Percentiles rank a stretch among this genome's conserved stretches.
Conservation (phyloP, 1,140 invertebrate species). For the Formica exsecta region DNA sequence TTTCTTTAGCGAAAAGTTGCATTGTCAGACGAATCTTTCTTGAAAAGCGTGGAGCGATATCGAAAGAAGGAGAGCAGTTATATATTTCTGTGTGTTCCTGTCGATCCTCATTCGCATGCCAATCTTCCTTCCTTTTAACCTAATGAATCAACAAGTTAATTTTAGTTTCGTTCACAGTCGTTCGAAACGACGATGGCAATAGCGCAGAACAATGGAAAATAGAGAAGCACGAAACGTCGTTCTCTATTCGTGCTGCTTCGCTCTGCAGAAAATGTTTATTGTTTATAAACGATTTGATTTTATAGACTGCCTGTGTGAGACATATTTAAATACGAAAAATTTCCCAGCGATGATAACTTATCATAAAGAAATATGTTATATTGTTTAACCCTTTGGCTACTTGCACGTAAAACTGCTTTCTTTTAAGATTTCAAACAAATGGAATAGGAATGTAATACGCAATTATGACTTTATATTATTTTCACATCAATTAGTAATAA, state of each 20-base stretch:
- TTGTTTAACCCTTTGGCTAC: conserved; percentile 49
- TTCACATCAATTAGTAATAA: not conserved
- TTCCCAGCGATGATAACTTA: conserved; percentile 44
- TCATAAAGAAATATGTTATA: conserved; percentile 61
- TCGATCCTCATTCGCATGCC: conserved; percentile 69
- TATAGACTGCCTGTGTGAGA: conserved; percentile 46
- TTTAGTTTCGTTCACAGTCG: conserved; percentile 76
- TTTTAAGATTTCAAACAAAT: conserved; percentile 1
- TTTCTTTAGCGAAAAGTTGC: conserved; percentile 67
- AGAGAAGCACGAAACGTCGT: conserved; percentile 66
- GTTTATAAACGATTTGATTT: conserved; percentile 42
- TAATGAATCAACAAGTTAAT: conserved; percentile 74
- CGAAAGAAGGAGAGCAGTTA: conserved; percentile 57
- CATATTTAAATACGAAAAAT: conserved; percentile 41
- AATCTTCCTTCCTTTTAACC: conserved; percentile 34
- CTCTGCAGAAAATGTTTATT: conserved; percentile 59
- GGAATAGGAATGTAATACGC: not conserved
- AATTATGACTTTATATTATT: not conserved
- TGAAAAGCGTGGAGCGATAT: conserved; percentile 53
- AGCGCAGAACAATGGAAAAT: conserved; percentile 73
- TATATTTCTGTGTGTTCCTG: conserved; percentile 59
- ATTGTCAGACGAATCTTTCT: conserved; percentile 65
- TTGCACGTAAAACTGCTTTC: not conserved
- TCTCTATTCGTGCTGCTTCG: conserved; percentile 68
- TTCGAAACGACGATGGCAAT: conserved; percentile 75